Evolutionary conservation across 2,888 invertebrate species (phyloP).

Genomic region (Caradrina clavipalpis): DNA sequence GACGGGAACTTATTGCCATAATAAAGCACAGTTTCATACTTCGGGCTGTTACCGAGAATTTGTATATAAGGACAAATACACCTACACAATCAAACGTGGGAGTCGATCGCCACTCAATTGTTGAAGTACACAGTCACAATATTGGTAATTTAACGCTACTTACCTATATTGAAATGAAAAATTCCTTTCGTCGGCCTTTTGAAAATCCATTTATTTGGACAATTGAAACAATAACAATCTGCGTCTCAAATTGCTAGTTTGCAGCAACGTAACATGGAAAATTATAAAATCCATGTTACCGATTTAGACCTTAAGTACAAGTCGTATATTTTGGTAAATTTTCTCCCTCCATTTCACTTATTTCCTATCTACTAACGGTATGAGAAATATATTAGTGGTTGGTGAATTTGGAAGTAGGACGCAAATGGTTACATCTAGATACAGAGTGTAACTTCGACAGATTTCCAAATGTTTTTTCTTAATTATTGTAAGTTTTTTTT

Average conservation of each 20-base stretch:
- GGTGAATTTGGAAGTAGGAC: constrained; percentile 24
- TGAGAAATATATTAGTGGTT: constrained; percentile 8
- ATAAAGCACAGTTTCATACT: background rate
- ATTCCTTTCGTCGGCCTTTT: too few relatives aligned
- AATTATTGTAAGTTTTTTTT: too few relatives aligned
- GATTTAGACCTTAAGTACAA: constrained; percentile 16
- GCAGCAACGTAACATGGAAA: constrained; percentile 4
- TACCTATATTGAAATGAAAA: background rate
- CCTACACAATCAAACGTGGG: background rate
- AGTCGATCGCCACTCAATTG: background rate
- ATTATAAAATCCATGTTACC: constrained; percentile 23
- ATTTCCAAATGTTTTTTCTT: too few relatives aligned
- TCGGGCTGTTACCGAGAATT: background rate
- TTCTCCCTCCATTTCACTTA: constrained; percentile 18
- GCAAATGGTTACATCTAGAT: constrained; percentile 4
- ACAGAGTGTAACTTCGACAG: background rate
- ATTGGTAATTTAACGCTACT: background rate
- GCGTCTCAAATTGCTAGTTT: background rate
- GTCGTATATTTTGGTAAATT: constrained; percentile 24
- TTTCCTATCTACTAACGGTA: constrained; percentile 11
- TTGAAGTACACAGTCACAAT: background rate
- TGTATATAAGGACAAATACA: background rate
- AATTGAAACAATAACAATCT: background rate
- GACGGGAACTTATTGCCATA: background rate
- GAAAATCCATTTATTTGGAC: background rate